Conservation (phyloP, 2,113 vertebrate genomes). For the Pituophis catenifer region DNA sequence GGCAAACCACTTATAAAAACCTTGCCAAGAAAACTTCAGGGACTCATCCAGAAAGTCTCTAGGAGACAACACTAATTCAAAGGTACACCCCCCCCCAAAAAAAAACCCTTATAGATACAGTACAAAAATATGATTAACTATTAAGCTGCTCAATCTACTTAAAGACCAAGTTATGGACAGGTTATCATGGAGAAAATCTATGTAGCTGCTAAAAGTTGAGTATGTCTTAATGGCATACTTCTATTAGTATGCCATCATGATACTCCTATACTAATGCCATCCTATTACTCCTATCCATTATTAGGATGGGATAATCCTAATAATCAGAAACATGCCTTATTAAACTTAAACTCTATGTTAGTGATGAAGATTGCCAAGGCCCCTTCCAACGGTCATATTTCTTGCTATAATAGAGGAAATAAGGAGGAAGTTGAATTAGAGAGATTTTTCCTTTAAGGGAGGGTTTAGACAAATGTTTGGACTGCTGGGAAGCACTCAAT, state of each 20-base stretch:
- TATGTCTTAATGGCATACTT: background rate
- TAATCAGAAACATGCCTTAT: background rate
- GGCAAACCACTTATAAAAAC: background rate
- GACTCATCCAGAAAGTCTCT: background rate
- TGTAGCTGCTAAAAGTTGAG: background rate
- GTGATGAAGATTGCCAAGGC: background rate
- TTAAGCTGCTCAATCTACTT: background rate
- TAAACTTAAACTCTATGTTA: background rate
- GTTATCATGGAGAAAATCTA: background rate
- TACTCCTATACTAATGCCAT: no score
- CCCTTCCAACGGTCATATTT: background rate
- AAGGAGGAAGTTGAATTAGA: background rate
- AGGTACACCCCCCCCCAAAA: background rate
- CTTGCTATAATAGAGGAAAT: background rate
- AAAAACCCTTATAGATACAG: background rate
- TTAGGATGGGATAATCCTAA: background rate
- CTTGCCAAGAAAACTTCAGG: background rate
- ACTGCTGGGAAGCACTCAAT: background rate
- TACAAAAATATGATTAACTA: background rate
- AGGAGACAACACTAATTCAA: background rate
- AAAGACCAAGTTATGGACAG: background rate
- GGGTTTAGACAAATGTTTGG: background rate
- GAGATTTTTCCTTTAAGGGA: background rate
- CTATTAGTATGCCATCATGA: no score
- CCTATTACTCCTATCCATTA: no score